Conservation (phyloP, 2,888 invertebrate genomes). For the Drosophila niveifrons region DNA sequence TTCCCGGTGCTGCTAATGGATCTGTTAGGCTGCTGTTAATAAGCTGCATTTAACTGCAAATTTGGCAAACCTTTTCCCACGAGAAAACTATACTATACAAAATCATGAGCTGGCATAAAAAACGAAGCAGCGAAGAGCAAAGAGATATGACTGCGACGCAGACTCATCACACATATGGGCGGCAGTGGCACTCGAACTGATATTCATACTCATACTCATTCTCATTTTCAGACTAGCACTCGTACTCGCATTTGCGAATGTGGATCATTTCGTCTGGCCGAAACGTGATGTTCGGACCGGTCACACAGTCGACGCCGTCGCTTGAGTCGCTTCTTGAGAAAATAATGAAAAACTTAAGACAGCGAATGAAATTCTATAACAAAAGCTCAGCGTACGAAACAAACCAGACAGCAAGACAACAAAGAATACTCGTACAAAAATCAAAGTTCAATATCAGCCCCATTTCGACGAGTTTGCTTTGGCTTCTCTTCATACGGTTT, state of each 20-base stretch:
- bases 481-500: conserved; percentile 56
- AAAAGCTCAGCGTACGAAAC: conserved; percentile 40
- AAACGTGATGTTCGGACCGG: conserved; percentile 45
- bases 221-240: conserved; percentile 4
- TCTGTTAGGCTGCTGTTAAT: conserved; percentile 39
- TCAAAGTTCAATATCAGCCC: conserved; percentile 75
- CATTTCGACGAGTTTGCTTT: conserved; percentile 53
- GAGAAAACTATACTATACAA: conserved; percentile 61
- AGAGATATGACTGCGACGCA: conserved; percentile 27
- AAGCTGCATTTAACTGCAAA: conserved; percentile 53
- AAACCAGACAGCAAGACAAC: conserved; percentile 34
- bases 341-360: conserved; percentile 31
- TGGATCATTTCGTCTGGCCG: conserved; percentile 51
- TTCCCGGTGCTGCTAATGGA: conserved; percentile 35
- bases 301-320: conserved; percentile 29
- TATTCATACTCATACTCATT: conserved; percentile 3
- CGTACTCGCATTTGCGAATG: conserved; percentile 41
- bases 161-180: conserved; percentile 64
- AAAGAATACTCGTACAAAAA: conserved; percentile 6
- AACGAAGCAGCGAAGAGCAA: conserved; percentile 1
- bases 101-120: conserved; percentile 62
- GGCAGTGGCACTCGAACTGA: conserved; percentile 31
- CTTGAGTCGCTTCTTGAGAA: conserved; percentile 62
- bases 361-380: conserved; percentile 71
- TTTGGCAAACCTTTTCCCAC: conserved; percentile 68